Conservation (phyloP, 2,113 vertebrate species). For the Tonatia bakeri region DNA sequence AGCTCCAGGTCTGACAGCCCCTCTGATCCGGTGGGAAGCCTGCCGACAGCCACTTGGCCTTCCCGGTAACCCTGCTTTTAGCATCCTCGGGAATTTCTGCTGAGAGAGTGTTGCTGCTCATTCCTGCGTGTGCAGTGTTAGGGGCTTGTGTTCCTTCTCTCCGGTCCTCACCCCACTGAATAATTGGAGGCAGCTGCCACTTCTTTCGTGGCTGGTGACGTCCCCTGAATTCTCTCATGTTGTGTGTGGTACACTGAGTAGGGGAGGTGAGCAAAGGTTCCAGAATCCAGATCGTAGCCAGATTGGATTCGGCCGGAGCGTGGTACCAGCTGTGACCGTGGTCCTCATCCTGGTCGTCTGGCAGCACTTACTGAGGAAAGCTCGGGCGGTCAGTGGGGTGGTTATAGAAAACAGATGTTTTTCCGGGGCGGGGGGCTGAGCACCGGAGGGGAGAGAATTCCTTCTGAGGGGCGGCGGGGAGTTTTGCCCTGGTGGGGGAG, state of each 20-base stretch:
- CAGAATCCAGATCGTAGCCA: slow-evolving; percentile 39
- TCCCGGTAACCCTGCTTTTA: too few relatives aligned
- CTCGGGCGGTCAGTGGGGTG: slow-evolving; percentile 44
- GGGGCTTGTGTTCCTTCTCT: slow-evolving; percentile 44
- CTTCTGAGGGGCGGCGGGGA: neutral
- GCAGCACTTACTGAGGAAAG: slow-evolving; percentile 59
- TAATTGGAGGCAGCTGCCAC: slow-evolving; percentile 60
- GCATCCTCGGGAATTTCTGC: neutral
- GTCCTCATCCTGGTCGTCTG: slow-evolving; percentile 63
- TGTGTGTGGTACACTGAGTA: slow-evolving; percentile 55
- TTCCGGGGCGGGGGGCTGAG: neutral
- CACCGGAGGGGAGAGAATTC: slow-evolving; percentile 26
- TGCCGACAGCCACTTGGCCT: neutral
- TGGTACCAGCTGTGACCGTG: slow-evolving; percentile 59
- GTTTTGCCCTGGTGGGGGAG: neutral
- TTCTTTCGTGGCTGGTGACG: slow-evolving; percentile 51
- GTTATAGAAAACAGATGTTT: slow-evolving; percentile 69
- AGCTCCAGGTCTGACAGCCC: accelerated
- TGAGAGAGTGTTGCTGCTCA: too few relatives aligned
- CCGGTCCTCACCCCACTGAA: slow-evolving; percentile 60
- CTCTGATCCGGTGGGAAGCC: neutral
- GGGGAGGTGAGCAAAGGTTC: slow-evolving; percentile 71
- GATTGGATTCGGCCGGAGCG: slow-evolving; percentile 62
- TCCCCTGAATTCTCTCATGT: slow-evolving; percentile 67
- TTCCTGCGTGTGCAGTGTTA: neutral